These are phyloP conservation scores for Melanostigma gelatinosum DNA, from an alignment of 2,113 vertebrate species.

Conservation along the genomic window DNA sequence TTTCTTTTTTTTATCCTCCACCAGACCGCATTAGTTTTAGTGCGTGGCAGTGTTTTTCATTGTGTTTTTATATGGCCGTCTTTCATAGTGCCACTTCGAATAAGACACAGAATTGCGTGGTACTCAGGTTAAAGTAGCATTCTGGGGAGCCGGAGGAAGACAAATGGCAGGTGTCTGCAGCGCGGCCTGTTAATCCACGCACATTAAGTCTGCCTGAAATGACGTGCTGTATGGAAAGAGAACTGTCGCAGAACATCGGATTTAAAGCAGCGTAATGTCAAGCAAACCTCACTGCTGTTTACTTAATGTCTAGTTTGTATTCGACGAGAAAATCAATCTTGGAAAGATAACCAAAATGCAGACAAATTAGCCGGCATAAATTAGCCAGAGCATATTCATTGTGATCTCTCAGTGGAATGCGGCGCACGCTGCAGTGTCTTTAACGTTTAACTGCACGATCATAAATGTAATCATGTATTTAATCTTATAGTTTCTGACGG, in stretches of 20 bases:
- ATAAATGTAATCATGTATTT: conserved; percentile 77
- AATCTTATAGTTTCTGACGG: conserved; percentile 67
- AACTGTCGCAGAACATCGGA: conserved; percentile 41
- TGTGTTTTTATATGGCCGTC: conserved; percentile 51
- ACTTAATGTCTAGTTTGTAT: conserved; percentile 60
- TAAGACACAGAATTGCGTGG: conserved; percentile 66
- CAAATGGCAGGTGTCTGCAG: conserved; percentile 63
- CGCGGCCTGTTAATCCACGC: conserved; percentile 53
- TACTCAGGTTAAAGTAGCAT: conserved; percentile 55
- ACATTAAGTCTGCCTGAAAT: conserved; percentile 46
- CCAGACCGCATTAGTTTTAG: conserved; percentile 28
- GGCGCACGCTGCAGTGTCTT: conserved; percentile 64
- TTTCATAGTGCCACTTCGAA: conserved; percentile 73
- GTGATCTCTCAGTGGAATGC: conserved; percentile 66
- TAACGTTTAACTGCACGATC: conserved; percentile 73
- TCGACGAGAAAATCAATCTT: conserved; percentile 74
- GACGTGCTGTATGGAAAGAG: conserved; percentile 35
- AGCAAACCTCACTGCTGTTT: conserved; percentile 48
- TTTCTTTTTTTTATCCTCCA: neutral
- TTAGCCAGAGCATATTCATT: conserved; percentile 74
- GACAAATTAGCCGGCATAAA: conserved; percentile 76
- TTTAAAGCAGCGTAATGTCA: conserved; percentile 56
- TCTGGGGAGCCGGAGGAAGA: conserved; percentile 62
- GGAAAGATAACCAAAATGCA: conserved; percentile 71
- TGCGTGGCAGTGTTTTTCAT: conserved; percentile 52